Evolutionary conservation across 1,140 invertebrate genomes (phyloP), one percentile per base, ranked within the genome.

Genomic region (Drosophila kepulauana): DNA sequence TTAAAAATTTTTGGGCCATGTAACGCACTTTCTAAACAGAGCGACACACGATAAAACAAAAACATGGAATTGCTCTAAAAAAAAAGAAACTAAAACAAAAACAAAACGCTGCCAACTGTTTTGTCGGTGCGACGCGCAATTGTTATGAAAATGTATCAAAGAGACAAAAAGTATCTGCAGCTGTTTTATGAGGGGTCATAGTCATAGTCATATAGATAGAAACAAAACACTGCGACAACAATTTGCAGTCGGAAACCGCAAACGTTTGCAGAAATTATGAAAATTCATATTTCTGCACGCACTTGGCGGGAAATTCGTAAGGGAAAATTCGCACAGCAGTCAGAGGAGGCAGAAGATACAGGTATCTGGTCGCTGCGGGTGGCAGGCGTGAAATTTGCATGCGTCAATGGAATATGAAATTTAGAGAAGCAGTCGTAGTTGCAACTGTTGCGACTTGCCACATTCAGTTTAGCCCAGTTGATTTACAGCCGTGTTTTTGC

Each of bases 1-100:
- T 48, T 61, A 58, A 35, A 25, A 71, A 75, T 57, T 75, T 70
- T 70, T 38, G 64, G 52, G 52, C 59, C 84, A 81, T 81, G 68
- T 81, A 85, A 88, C 81, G 85, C 80, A 88, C 85, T 85, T 88
- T 88, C 85, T 85, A 88, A 88, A 88, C 85, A 88, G 59, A 52
- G 16, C 10, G 56, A 43, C 11, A 41, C 15, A 64, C 46, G 52
- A 48, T 43, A 52, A 56, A 61, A 68, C 10, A 61, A 16, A 70
- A 51, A 72, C 30, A 57, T 25, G 20, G 20, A 10, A 38, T 38
- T 38, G 35, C 35, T 38, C 35, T 38, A 58, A 65, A 62, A 38
- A 52, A 30, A 65, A 46, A 51, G 4, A 65, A 73, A 64, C 30
- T 48, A 8, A 67, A n/a, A 65, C 15, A 80, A 8, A 67, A n/a